Conservation (phyloP, 2,113 vertebrate genomes). For the Lamprologus speciosus region DNA sequence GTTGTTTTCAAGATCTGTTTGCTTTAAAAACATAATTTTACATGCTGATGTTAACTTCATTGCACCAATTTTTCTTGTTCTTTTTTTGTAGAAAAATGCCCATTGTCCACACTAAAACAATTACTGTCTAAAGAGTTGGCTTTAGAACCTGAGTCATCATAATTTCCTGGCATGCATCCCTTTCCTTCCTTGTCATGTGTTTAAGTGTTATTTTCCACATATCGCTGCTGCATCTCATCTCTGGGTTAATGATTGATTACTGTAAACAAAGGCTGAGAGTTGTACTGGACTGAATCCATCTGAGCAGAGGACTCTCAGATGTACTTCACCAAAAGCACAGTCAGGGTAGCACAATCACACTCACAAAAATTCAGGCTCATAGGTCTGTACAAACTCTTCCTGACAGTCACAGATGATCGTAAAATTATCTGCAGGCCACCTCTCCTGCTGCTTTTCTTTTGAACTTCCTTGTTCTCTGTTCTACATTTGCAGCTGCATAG, state of each 20-base stretch:
- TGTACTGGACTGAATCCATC: conserved; percentile 35
- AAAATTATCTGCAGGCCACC: background rate
- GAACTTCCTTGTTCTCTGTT: background rate
- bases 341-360: background rate
- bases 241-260: background rate
- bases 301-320: background rate
- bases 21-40: background rate
- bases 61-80: background rate
- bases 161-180: background rate
- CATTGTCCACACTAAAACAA: background rate
- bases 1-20: background rate
- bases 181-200: background rate
- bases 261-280: conserved; percentile 10
- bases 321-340: background rate
- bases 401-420: background rate
- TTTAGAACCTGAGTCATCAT: background rate
- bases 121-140: background rate
- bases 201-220: background rate
- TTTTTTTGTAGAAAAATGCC: background rate
- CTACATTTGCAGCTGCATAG: background rate
- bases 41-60: background rate
- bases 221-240: background rate
- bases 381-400: background rate
- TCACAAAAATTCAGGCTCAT: background rate
- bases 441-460: background rate